Conservation (phyloP, 2,797 vertebrate species). For the Centropyge bicolor region DNA sequence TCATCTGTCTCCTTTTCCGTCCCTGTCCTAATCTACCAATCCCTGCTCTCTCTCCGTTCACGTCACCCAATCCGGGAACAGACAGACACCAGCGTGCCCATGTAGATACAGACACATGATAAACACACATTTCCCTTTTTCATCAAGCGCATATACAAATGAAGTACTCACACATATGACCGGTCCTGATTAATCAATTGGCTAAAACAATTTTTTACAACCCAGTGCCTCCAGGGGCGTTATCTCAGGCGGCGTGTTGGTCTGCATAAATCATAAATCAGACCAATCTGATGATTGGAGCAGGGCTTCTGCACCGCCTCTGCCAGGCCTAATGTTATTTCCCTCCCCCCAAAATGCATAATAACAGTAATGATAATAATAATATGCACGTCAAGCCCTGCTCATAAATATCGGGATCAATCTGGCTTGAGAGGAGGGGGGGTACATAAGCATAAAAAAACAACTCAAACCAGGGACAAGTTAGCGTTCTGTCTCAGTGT, state of each 20-base stretch:
- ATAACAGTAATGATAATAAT: slow-evolving; percentile 82
- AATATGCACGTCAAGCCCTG: slow-evolving; percentile 78
- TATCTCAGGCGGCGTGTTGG: slow-evolving; percentile 68
- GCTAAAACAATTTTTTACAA: slow-evolving; percentile 86
- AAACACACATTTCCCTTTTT: slow-evolving; percentile 55
- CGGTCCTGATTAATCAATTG: slow-evolving; percentile 85
- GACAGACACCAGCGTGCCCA: slow-evolving; percentile 13
- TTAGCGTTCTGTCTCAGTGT: slow-evolving; percentile 57
- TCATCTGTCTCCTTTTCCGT: slow-evolving; percentile 16
- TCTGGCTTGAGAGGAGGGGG: slow-evolving; percentile 71
- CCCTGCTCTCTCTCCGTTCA: slow-evolving; percentile 49
- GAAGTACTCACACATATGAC: slow-evolving; percentile 66
- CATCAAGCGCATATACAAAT: slow-evolving; percentile 65
- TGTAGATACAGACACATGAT: slow-evolving; percentile 47
- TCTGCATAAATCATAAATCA: slow-evolving; percentile 88
- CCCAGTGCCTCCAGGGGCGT: slow-evolving; percentile 72
- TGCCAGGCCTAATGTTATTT: slow-evolving; percentile 74
- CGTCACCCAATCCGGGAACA: slow-evolving; percentile 56
- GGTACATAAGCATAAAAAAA: slow-evolving; percentile 78
- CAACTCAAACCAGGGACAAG: slow-evolving; percentile 56
- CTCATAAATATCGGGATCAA: slow-evolving; percentile 84
- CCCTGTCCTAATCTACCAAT: slow-evolving; percentile 23
- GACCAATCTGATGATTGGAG: slow-evolving; percentile 83
- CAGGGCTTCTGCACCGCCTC: slow-evolving; percentile 46
- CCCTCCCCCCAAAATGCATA: slow-evolving; percentile 75